Conservation (phyloP, 1,140 invertebrate genomes). For the Drosophila busckii region DNA sequence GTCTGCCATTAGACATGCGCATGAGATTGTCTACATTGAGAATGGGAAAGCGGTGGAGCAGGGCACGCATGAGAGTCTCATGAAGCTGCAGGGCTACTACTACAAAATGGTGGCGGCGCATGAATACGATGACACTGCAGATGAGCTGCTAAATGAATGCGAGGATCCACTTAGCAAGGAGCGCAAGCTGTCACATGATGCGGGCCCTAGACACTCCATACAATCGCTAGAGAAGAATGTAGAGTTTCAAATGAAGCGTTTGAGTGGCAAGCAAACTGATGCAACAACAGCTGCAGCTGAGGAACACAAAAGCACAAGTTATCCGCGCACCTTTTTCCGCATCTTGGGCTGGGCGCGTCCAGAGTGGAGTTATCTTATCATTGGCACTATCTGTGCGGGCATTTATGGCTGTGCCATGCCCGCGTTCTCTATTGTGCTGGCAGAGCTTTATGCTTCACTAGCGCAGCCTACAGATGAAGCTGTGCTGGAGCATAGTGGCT, state of each 20-base stretch:
- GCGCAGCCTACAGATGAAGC: conserved; percentile 81
- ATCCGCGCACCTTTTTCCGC: conserved; percentile 79
- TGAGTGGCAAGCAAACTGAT: conserved; percentile 13
- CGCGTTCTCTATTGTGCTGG: conserved; percentile 89
- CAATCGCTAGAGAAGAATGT: conserved; percentile 47
- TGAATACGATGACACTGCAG: conserved; percentile 60
- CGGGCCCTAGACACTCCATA: conserved; percentile 22
- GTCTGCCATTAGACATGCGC: conserved; percentile 90
- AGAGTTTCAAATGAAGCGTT: conserved; percentile 57
- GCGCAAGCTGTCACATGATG: conserved; percentile 44
- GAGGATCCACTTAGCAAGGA: conserved; percentile 84
- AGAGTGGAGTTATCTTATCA: conserved; percentile 87
- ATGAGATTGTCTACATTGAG: conserved; percentile 88
- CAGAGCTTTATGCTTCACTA: conserved; percentile 85
- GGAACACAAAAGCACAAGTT: conserved; percentile 20
- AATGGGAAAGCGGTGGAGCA: conserved; percentile 86
- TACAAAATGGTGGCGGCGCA: conserved; percentile 84
- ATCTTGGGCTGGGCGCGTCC: conserved; percentile 86
- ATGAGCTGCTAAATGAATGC: conserved; percentile 81
- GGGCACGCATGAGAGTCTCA: conserved; percentile 89
- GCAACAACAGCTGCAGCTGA: not conserved
- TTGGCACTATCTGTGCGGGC: conserved; percentile 85
- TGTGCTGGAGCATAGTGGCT: conserved; percentile 82
- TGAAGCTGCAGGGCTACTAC: conserved; percentile 85
- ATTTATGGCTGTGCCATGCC: conserved; percentile 88